Evolutionary conservation across 2,797 vertebrate species (phyloP).

Genomic region (Cottoperca gobio): DNA sequence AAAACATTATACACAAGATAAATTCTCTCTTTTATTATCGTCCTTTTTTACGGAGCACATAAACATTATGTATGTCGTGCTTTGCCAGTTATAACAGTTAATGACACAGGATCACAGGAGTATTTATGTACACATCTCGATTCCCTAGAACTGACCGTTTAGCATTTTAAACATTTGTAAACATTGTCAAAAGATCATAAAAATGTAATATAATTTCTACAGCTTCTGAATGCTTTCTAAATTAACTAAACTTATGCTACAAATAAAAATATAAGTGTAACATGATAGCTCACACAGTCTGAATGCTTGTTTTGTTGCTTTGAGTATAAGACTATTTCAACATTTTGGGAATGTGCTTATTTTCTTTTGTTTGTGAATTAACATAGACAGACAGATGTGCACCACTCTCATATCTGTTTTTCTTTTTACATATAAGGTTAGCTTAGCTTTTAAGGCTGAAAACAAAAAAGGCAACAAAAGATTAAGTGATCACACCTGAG

Average conservation of each 20-base stretch:
- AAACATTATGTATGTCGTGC: conserved; percentile 24
- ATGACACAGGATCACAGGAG: conserved; percentile 23
- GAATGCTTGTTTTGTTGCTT: conserved; percentile 24
- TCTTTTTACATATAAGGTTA: neutral
- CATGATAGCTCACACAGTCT: conserved; percentile 11
- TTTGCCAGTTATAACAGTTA: conserved; percentile 39
- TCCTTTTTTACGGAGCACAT: conserved; percentile 34
- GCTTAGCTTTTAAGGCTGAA: neutral
- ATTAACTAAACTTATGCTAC: neutral
- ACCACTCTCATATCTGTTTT: neutral
- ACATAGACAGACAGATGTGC: neutral
- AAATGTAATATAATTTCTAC: conserved; percentile 6
- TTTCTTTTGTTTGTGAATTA: neutral
- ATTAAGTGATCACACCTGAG: conserved; percentile 3
- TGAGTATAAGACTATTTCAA: neutral
- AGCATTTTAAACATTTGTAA: conserved; percentile 60
- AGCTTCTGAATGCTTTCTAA: conserved; percentile 6
- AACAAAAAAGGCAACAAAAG: neutral
- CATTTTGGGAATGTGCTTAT: neutral
- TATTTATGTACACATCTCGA: conserved; percentile 26
- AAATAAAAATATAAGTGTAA: neutral
- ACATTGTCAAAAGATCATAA: conserved; percentile 51
- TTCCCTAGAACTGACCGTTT: too few relatives aligned
- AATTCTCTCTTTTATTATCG: conserved; percentile 48
- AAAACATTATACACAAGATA: conserved; percentile 27